phyloP scores from a whole-genome alignment of 2,113 vertebrate genomes.

The Eolophus roseicapilla region DNA sequence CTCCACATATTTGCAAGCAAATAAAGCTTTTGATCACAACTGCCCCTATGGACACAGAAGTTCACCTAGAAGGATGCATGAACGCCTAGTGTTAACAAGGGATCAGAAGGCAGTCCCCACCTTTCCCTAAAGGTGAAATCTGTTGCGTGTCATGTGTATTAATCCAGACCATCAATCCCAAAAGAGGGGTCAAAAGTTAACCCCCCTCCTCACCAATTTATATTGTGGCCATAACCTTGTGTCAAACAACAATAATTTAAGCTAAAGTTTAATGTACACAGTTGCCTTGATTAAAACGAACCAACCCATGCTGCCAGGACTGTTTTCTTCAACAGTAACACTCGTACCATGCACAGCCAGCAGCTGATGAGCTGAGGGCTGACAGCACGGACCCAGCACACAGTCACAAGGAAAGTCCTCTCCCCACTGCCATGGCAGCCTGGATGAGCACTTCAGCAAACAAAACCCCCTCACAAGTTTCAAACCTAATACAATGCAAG shows the following conservation, averaged over 20 bases:
- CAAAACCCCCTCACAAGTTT: background rate
- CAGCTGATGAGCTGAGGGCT: background rate
- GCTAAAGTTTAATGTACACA: background rate
- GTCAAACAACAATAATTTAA: background rate
- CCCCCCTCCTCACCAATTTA: background rate
- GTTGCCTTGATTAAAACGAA: background rate
- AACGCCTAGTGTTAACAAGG: background rate
- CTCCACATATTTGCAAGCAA: background rate
- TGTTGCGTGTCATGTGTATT: background rate
- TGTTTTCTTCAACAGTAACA: rapidly evolving
- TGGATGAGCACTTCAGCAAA: background rate
- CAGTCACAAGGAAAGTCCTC: background rate
- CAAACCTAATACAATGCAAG: background rate
- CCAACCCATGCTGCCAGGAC: background rate
- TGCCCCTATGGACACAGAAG: background rate
- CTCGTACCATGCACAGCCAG: background rate
- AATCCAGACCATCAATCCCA: background rate
- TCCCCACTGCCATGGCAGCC: rapidly evolving
- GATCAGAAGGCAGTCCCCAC: background rate
- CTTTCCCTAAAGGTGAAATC: background rate
- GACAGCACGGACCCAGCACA: rapidly evolving
- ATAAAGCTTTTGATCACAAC: background rate
- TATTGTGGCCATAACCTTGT: background rate
- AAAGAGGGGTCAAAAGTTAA: background rate
- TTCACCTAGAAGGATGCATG: background rate